A percentile compares a stretch with the other conserved stretches of the same genome.
Conservation (phyloP, 2,888 invertebrate species). For the Fabriciana adippe region DNA sequence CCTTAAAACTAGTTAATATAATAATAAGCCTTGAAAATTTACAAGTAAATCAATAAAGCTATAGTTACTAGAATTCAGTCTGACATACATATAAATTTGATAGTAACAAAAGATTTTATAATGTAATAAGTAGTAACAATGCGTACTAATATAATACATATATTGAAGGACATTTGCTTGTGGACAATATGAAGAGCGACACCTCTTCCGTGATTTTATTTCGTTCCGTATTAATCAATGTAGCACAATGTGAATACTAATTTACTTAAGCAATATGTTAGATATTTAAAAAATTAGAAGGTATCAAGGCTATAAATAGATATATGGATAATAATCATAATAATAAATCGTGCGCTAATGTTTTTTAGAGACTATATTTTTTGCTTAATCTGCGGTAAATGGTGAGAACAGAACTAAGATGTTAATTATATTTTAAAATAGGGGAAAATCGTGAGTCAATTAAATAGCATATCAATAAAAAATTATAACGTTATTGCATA, state of each 20-base stretch:
- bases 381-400: constrained; percentile 13
- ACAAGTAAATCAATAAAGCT: too few relatives aligned
- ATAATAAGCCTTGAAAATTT: too few relatives aligned
- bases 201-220: constrained; percentile 75
- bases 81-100: neutral
- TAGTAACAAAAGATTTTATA: neutral
- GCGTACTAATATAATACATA: constrained; percentile 35
- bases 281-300: constrained; percentile 19
- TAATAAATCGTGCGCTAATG: constrained; percentile 27
- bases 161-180: constrained; percentile 60
- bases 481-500: neutral
- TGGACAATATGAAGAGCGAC: constrained; percentile 65
- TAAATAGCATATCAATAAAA: neutral
- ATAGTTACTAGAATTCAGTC: too few relatives aligned
- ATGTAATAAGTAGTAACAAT: constrained; percentile 24
- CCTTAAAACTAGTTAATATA: too few relatives aligned
- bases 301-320: constrained; percentile 18
- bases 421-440: constrained; percentile 14
- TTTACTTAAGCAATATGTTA: constrained; percentile 7
- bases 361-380: constrained; percentile 18
- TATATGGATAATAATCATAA: constrained; percentile 24
- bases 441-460: constrained; percentile 4
- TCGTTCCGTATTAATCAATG: constrained; percentile 64
- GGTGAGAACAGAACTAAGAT: constrained; percentile 6
- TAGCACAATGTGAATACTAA: constrained; percentile 72